Evolutionary conservation across 2,888 invertebrate species (phyloP).

Genomic region (Tetragonula carbonaria): DNA sequence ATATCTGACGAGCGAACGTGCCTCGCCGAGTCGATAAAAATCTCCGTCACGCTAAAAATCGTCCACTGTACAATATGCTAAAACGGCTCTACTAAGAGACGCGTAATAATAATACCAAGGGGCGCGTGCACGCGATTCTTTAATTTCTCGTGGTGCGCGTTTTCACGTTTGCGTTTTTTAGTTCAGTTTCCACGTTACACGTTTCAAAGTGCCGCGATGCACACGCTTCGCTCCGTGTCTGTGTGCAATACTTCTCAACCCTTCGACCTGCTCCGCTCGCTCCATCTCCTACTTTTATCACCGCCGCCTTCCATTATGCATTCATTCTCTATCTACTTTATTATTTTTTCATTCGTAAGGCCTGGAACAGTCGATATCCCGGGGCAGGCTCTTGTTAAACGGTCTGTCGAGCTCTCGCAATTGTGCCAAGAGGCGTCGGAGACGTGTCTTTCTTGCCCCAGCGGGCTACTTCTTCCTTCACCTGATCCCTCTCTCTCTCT

Average conservation of each 20-base stretch:
- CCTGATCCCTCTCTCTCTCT: slow-evolving; percentile 30
- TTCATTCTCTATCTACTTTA: slow-evolving; percentile 67
- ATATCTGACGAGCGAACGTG: too few species aligned
- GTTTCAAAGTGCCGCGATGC: neutral
- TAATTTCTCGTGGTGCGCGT: too few species aligned
- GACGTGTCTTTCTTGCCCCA: slow-evolving; percentile 61
- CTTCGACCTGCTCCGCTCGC: neutral
- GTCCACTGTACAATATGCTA: too few species aligned
- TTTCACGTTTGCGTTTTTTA: too few species aligned
- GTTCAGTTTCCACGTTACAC: too few species aligned
- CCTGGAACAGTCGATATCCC: slow-evolving; percentile 72
- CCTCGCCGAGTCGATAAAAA: neutral
- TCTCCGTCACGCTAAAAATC: too few species aligned
- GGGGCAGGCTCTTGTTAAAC: slow-evolving; percentile 72
- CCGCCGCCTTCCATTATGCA: slow-evolving; percentile 22
- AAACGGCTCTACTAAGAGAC: too few species aligned
- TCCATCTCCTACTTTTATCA: neutral
- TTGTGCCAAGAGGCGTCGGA: slow-evolving; percentile 62
- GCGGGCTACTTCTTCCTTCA: slow-evolving; percentile 52
- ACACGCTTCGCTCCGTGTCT: neutral
- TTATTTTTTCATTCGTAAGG: slow-evolving; percentile 73
- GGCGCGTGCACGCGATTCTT: too few species aligned
- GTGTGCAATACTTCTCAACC: slow-evolving; percentile 21
- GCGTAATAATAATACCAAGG: too few species aligned
- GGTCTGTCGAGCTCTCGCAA: slow-evolving; percentile 68